Evolutionary conservation across 2,113 vertebrate species (phyloP).

Genomic region (Gobiocypris rarus): DNA sequence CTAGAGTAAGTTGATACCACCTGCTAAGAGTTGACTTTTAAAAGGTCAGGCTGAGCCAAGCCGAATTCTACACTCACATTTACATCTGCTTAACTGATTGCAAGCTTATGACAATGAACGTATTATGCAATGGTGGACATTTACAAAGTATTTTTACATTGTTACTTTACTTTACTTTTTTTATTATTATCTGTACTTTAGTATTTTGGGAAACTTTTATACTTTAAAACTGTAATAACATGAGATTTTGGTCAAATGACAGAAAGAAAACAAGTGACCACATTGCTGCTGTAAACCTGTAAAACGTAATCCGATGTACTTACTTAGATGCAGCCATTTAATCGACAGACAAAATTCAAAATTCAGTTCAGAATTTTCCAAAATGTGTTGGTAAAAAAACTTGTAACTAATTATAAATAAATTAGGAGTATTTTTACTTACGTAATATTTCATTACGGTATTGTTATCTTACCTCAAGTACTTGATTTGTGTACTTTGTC

Average conservation of each 20-base stretch:
- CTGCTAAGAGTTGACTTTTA: slow-evolving; percentile 11
- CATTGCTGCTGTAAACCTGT: too few species aligned
- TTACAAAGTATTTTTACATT: background rate
- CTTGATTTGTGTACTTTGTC: background rate
- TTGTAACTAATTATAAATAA: background rate
- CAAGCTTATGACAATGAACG: background rate
- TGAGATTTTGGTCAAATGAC: too few species aligned
- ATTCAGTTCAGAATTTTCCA: too few species aligned
- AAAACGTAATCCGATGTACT: too few species aligned
- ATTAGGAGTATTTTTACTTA: background rate
- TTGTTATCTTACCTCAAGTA: background rate
- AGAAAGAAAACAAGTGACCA: too few species aligned
- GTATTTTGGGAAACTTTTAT: too few species aligned
- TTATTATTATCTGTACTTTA: too few species aligned
- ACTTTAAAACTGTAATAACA: too few species aligned
- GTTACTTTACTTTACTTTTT: too few species aligned
- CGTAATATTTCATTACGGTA: background rate
- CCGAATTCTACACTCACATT: slow-evolving; percentile 15
- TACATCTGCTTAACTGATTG: slow-evolving; percentile 23
- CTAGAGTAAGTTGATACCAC: background rate
- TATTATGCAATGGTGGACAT: background rate
- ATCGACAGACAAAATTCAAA: too few species aligned
- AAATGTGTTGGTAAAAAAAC: too few species aligned
- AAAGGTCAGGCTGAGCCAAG: slow-evolving; percentile 30
- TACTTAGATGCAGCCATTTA: too few species aligned